Percentiles rank a stretch among this genome's conserved stretches.
phyloP scores from a whole-genome alignment of 1,140 invertebrate species.

The Magallana gigas region DNA sequence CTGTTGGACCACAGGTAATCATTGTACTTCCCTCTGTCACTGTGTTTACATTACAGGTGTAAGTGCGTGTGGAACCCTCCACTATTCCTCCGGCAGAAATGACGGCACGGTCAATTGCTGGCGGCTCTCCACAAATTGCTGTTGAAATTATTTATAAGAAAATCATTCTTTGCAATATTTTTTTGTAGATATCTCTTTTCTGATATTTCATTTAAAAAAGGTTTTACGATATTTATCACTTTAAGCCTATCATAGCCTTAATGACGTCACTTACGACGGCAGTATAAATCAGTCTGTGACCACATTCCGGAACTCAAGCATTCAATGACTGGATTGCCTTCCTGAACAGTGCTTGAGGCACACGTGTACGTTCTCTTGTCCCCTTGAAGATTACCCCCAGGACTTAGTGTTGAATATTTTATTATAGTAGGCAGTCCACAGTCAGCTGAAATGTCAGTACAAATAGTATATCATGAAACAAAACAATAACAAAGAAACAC shows the following conservation, averaged over 20 bases:
- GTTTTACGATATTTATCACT: too few species aligned
- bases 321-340: conserved; percentile 5
- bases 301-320: background rate
- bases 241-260: too few species aligned
- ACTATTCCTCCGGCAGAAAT: background rate
- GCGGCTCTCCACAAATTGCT: conserved; percentile 38
- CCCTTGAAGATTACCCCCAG: background rate
- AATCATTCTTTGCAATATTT: too few species aligned
- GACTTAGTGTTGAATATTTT: background rate
- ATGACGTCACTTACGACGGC: conserved; percentile 7
- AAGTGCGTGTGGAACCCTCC: background rate
- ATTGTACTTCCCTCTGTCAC: background rate
- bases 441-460: conserved; percentile 22
- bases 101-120: background rate
- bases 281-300: conserved; percentile 28
- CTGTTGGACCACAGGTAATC: background rate
- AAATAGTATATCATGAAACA: too few species aligned
- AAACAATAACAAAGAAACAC: too few species aligned
- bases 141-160: background rate
- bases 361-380: conserved; percentile 15
- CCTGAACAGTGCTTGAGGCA: conserved; percentile 14
- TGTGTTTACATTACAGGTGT: conserved; percentile 21
- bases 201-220: too few species aligned
- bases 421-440: background rate
- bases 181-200: too few species aligned